Percentiles rank a stretch among this genome's conserved stretches.
Evolutionary conservation across 2,797 vertebrate genomes (phyloP).

Genomic region (Lagorchestes hirsutus): DNA sequence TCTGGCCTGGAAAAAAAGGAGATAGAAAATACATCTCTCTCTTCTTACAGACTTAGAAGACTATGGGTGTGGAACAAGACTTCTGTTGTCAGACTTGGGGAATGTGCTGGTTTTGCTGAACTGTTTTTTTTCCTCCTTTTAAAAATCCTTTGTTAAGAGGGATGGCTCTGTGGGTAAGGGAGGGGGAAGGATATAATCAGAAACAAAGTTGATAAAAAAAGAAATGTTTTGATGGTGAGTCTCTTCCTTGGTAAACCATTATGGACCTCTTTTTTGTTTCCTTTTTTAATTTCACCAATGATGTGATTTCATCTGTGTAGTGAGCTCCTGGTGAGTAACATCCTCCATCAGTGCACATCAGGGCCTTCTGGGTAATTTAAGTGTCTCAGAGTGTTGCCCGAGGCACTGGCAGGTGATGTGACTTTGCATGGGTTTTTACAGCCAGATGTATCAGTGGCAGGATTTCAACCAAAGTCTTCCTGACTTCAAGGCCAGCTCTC

Average conservation of each 20-base stretch:
- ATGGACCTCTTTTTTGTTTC: neutral
- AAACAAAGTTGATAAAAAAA: neutral
- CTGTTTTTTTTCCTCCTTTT: neutral
- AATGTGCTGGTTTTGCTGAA: neutral
- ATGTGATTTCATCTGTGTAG: neutral
- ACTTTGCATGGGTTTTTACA: neutral
- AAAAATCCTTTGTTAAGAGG: neutral
- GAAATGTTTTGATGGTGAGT: neutral
- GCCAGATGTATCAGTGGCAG: neutral
- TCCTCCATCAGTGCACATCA: neutral
- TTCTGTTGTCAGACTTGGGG: neutral
- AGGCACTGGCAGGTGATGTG: neutral
- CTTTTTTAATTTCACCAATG: neutral
- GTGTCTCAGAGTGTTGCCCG: neutral
- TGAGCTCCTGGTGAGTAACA: neutral
- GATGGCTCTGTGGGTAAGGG: neutral
- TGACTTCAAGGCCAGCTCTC: neutral
- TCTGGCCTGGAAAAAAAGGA: neutral
- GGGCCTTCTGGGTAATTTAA: neutral
- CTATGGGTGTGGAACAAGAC: neutral
- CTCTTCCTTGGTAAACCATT: neutral
- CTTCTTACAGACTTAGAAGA: neutral
- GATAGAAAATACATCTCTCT: neutral
- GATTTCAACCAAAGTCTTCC: neutral
- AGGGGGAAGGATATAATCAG: neutral